phyloP scores from a whole-genome alignment of 2,797 vertebrate species.

The Erithacus rubecula region DNA sequence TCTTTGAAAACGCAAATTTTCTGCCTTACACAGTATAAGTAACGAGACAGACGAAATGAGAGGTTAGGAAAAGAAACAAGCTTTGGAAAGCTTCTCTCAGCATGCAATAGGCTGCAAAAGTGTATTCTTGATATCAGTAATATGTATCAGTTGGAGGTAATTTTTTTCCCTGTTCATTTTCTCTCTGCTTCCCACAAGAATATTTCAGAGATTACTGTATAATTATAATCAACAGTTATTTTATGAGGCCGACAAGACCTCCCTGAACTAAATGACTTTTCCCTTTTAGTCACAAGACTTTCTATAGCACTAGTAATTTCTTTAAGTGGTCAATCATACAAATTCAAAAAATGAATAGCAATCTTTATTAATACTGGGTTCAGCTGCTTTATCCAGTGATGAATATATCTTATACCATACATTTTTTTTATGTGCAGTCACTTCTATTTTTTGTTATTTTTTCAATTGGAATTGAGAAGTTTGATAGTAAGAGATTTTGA shows the following conservation, averaged over 20 bases:
- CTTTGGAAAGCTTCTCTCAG: background rate
- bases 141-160: background rate
- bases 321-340: slow-evolving; percentile 52
- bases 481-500: background rate
- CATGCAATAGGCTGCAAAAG: background rate
- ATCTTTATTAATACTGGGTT: slow-evolving; percentile 9
- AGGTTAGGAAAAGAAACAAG: background rate
- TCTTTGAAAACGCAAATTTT: background rate
- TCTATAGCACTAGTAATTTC: slow-evolving; percentile 15
- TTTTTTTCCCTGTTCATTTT: slow-evolving; percentile 38
- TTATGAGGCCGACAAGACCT: slow-evolving; percentile 49
- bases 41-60: background rate
- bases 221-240: slow-evolving; percentile 67
- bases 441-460: slow-evolving; percentile 20
- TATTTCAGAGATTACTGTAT: slow-evolving; percentile 45
- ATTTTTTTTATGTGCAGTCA: background rate
- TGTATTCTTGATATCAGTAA: background rate
- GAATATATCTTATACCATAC: background rate
- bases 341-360: slow-evolving; percentile 52
- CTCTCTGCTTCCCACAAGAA: slow-evolving; percentile 19
- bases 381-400: slow-evolving; percentile 6
- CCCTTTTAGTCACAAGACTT: slow-evolving; percentile 49
- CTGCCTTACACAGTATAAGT: background rate
- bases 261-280: slow-evolving; percentile 53
- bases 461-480: background rate